Evolutionary conservation across 2,113 vertebrate species (phyloP).

Genomic region (Chionodraco myersi): DNA sequence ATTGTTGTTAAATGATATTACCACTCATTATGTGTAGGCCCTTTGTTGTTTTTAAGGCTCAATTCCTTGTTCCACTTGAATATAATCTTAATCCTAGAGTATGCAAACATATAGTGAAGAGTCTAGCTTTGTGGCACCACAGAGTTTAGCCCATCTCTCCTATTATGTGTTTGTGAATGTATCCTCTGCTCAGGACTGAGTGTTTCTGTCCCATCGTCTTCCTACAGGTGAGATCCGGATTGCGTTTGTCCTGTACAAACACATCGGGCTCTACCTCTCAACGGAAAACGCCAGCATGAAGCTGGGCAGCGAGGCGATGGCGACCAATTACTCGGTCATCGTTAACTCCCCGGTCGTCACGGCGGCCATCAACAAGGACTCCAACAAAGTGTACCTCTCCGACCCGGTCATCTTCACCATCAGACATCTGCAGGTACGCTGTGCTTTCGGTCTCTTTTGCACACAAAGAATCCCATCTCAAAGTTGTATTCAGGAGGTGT

Average conservation of each 20-base stretch:
- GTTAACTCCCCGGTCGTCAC: conserved; percentile 97
- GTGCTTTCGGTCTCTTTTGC: conserved; percentile 20
- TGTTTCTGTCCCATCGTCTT: not conserved
- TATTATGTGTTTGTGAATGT: no score
- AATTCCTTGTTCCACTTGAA: not conserved
- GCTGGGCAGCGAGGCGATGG: conserved; percentile 92
- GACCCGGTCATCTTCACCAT: conserved; percentile 97
- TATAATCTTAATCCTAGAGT: not conserved
- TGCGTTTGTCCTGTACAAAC: conserved; percentile 97
- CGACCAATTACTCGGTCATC: conserved; percentile 95
- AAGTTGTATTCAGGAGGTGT: no score
- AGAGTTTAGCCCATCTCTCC: no score
- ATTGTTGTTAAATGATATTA: not conserved
- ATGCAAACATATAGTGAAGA: not conserved
- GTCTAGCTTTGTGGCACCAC: not conserved
- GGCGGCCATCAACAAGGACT: conserved; percentile 98
- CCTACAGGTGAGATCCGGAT: conserved; percentile 95
- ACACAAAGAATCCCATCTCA: not conserved
- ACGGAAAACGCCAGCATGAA: conserved; percentile 99
- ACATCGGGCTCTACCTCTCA: conserved; percentile 94
- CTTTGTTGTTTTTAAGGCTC: not conserved
- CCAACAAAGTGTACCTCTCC: conserved; percentile 96
- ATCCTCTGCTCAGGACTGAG: not conserved
- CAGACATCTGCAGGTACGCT: conserved; percentile 92
- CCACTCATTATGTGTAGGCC: not conserved